Conservation (phyloP, 1,140 invertebrate species). For the Rhagoletis pomonella region DNA sequence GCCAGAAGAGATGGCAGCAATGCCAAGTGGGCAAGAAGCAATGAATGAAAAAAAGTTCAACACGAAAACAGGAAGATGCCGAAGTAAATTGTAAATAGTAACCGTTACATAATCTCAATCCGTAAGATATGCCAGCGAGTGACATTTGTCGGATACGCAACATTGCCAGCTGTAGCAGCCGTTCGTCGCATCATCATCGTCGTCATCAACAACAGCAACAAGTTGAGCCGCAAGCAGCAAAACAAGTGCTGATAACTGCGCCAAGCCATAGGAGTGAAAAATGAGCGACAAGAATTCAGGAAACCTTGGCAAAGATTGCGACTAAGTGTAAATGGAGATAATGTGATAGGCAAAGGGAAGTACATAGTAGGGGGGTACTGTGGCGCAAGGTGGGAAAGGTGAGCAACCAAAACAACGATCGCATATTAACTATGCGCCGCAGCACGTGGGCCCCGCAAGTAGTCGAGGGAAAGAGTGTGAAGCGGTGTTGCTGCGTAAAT, state of each 20-base stretch:
- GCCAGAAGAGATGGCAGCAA: neutral
- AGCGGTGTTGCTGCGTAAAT: neutral
- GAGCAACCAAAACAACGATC: neutral
- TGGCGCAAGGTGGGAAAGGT: neutral
- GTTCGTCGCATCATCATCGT: neutral
- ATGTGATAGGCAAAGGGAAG: neutral
- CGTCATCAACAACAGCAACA: neutral
- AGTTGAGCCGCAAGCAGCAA: constrained; percentile 29
- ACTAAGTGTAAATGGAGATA: neutral
- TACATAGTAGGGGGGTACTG: no score
- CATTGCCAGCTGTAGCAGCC: constrained; percentile 18
- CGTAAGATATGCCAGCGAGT: constrained; percentile 50
- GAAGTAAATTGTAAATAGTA: constrained; percentile 52
- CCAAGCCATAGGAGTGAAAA: neutral
- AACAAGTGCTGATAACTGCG: constrained; percentile 13
- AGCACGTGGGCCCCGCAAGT: neutral
- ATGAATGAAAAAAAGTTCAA: neutral
- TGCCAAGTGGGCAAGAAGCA: neutral
- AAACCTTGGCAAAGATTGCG: neutral
- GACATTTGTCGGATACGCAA: constrained; percentile 52
- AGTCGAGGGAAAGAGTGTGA: neutral
- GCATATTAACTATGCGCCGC: neutral
- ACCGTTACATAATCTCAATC: constrained; percentile 52
- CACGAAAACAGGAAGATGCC: constrained; percentile 31
- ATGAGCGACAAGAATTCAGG: constrained; percentile 1